Percentiles rank a stretch among this genome's conserved stretches.
Evolutionary conservation across 2,113 vertebrate species (phyloP).

Genomic region (Nesogale talazaci): DNA sequence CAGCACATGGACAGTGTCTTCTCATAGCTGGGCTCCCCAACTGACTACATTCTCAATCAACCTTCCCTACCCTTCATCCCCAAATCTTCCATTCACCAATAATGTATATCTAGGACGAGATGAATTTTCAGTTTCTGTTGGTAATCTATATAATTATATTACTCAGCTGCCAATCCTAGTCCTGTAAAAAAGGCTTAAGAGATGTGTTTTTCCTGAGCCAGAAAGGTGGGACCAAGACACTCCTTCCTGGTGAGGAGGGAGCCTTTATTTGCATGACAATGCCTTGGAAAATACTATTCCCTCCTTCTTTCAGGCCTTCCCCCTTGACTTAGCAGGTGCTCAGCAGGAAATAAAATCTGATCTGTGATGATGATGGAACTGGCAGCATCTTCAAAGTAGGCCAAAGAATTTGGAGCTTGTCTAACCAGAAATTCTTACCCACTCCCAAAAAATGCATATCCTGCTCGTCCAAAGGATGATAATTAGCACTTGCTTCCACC

Average conservation of each 20-base stretch:
- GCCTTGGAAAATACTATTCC: slow-evolving; percentile 71
- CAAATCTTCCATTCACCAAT: slow-evolving; percentile 28
- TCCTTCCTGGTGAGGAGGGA: slow-evolving; percentile 81
- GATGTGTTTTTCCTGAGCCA: slow-evolving; percentile 81
- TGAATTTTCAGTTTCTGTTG: slow-evolving; percentile 77
- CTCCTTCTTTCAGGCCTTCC: slow-evolving; percentile 62
- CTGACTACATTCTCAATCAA: slow-evolving; percentile 1
- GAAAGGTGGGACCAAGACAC: slow-evolving; percentile 83
- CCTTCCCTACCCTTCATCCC: slow-evolving; percentile 19
- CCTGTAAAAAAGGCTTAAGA: slow-evolving; percentile 78
- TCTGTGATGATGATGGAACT: slow-evolving; percentile 57
- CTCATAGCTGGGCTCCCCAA: slow-evolving; percentile 50
- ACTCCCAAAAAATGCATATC: slow-evolving; percentile 80
- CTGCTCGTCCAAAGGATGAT: slow-evolving; percentile 74
- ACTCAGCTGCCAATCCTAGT: slow-evolving; percentile 79
- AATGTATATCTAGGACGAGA: slow-evolving; percentile 73
- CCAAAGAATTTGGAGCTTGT: slow-evolving; percentile 78
- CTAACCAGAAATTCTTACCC: slow-evolving; percentile 83
- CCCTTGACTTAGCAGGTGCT: slow-evolving; percentile 59
- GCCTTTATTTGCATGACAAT: slow-evolving; percentile 83
- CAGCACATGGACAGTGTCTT: not conserved
- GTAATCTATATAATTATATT: slow-evolving; percentile 85
- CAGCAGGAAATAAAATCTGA: slow-evolving; percentile 74
- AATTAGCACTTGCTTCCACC: slow-evolving; percentile 80
- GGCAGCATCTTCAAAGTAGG: slow-evolving; percentile 77